Evolutionary conservation across 2,113 vertebrate species (phyloP), one percentile per base, ranked within the genome.

Genomic region (Poecile atricapillus): DNA sequence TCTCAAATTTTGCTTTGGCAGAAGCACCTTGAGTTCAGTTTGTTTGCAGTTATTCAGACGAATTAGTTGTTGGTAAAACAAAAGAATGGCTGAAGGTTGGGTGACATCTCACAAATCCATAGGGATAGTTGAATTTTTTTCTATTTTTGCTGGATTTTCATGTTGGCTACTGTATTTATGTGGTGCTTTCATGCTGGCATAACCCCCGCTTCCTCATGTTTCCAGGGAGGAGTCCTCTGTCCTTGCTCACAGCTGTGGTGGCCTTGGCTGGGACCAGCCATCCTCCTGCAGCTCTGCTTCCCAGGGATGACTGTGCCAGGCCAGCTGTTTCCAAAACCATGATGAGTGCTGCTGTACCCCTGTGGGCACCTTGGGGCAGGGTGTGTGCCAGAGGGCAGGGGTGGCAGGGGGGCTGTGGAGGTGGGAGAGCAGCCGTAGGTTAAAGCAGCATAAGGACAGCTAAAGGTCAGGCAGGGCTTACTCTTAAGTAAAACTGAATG

Each of bases 401-500:
- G 24, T 2, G 4, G 49, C 39, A 68, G 8, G 10, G 43, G 25
- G 25, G 16, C 52, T 53, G 47, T 3, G 4, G 28, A 58, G 53
- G 24, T 79, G n/a, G 55, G n/a, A 68, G 68, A 62, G 73, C 67
- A 60, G 77, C 55, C 0, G 0, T 10, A 20, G 50, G 59, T 87
- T 73, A 74, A 73, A 94, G 21, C 30, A 37, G 13, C 9, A 1
- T 52, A 37, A 89, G 55, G 52, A 46, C 41, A 44, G n/a, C 43
- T 91, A 81, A 77, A 94, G 81, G 77, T 83, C 64, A 77, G 60
- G 24, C 43, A 84, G 74, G n/a, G 37, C 41, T 91, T 91, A 55
- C 50, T 74, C 60, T 70, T 49, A 28, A 70, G 52, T 81, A 53
- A 87, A 89, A 74, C 28, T 22, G 87, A 80, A 56, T 4, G 15